phyloP scores from a whole-genome alignment of 2,888 invertebrate species.

The Lingula anatina region DNA sequence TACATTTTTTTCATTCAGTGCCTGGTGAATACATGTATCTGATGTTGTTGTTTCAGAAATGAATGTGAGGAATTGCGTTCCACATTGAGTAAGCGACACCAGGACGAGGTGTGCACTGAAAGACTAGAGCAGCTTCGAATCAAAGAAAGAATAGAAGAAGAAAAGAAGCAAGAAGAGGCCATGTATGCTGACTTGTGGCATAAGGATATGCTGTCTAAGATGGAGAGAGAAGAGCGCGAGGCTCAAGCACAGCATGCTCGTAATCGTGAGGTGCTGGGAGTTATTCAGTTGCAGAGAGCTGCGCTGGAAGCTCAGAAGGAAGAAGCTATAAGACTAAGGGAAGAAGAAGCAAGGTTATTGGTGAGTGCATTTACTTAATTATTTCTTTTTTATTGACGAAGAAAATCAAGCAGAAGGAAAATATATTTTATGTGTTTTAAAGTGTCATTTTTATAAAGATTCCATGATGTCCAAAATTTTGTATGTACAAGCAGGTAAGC shows the following conservation, averaged over 20 bases:
- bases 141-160: conserved; percentile 18
- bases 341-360: conserved; percentile 45
- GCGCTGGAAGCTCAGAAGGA: conserved; percentile 43
- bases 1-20: too few relatives aligned
- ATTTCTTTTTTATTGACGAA: not conserved
- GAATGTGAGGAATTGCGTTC: conserved; percentile 50
- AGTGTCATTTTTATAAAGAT: too few relatives aligned
- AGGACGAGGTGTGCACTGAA: conserved; percentile 45
- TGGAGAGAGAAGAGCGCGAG: conserved; percentile 44
- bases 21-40: too few relatives aligned
- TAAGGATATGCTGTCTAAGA: conserved; percentile 45
- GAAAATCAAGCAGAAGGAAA: not conserved
- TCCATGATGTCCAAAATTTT: too few relatives aligned
- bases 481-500: too few relatives aligned
- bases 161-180: conserved; percentile 33
- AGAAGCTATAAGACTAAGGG: conserved; percentile 36
- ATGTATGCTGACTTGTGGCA: conserved; percentile 49
- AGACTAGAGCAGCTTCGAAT: conserved; percentile 27
- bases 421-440: too few relatives aligned
- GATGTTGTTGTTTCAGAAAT: conserved; percentile 33
- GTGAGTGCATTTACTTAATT: too few relatives aligned
- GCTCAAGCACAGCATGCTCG: conserved; percentile 33
- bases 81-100: conserved; percentile 43
- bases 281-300: conserved; percentile 46
- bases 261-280: conserved; percentile 37